These are phyloP conservation scores for Zaprionus nigranus DNA, from an alignment of 1,140 invertebrate species.

Conservation along the genomic window DNA sequence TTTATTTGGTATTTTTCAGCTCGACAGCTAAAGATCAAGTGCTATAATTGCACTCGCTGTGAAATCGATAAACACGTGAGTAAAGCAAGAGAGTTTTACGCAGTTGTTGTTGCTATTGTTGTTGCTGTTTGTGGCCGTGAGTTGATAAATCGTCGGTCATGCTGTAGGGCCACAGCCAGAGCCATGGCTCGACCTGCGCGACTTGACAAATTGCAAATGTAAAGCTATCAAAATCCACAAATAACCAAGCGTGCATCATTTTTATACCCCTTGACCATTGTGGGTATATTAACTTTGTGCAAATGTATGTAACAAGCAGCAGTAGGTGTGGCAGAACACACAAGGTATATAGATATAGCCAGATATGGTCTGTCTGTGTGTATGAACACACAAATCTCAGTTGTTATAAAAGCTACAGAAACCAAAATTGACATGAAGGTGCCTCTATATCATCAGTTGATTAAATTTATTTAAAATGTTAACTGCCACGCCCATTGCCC, in stretches of 20 bases:
- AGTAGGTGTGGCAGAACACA: no score
- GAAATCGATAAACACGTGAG: slow-evolving; percentile 41
- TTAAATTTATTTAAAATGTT: no score
- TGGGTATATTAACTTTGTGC: no score
- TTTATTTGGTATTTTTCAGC: slow-evolving; percentile 46
- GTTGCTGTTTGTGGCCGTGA: slow-evolving; percentile 21
- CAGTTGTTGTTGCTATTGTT: not conserved
- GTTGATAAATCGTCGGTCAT: slow-evolving; percentile 67
- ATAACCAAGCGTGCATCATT: slow-evolving; percentile 34
- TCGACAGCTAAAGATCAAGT: slow-evolving; percentile 63
- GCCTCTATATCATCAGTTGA: fast-evolving
- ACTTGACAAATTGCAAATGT: slow-evolving; percentile 80
- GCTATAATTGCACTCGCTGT: slow-evolving; percentile 38
- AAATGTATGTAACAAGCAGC: no score
- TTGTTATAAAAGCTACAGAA: no score
- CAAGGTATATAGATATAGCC: no score
- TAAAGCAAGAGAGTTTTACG: not conserved
- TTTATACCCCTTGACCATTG: slow-evolving; percentile 29
- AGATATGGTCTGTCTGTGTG: no score
- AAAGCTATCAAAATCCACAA: slow-evolving; percentile 70
- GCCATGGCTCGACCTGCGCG: slow-evolving; percentile 6
- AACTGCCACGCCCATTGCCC: no score
- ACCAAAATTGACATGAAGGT: no score
- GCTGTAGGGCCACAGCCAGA: slow-evolving; percentile 19
- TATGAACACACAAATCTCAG: no score